Evolutionary conservation across 2,797 vertebrate genomes (phyloP).

Genomic region (Sebastes alutus): DNA sequence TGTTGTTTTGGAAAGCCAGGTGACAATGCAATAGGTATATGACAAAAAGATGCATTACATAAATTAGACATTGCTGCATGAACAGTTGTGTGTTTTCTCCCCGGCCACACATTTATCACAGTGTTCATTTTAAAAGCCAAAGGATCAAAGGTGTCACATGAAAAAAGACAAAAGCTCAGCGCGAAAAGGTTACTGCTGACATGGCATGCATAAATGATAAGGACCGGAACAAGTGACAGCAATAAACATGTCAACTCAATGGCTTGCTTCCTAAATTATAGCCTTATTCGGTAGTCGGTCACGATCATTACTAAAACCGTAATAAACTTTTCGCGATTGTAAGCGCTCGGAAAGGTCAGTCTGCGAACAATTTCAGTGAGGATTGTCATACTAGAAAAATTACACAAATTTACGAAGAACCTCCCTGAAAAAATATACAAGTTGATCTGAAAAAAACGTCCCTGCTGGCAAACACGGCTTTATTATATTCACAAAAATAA

Average conservation of each 20-base stretch:
- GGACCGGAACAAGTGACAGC: constrained; percentile 68
- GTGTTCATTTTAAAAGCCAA: constrained; percentile 71
- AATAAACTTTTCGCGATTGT: constrained; percentile 59
- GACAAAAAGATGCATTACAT: constrained; percentile 7
- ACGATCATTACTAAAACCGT: constrained; percentile 68
- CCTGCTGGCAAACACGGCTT: constrained; percentile 53
- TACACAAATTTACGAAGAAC: constrained; percentile 76
- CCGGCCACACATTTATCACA: constrained; percentile 77
- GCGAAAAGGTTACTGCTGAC: constrained; percentile 67
- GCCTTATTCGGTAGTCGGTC: constrained; percentile 73
- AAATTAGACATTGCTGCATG: constrained; percentile 26
- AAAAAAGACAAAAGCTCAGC: constrained; percentile 55
- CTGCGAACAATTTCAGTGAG: constrained; percentile 41
- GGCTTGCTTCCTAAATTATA: constrained; percentile 83
- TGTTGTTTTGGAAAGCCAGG: background rate
- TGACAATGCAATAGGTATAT: background rate
- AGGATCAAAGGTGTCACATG: constrained; percentile 57
- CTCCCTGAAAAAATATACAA: constrained; percentile 70
- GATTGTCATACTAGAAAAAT: constrained; percentile 72
- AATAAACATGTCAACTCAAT: constrained; percentile 77
- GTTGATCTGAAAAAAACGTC: constrained; percentile 45
- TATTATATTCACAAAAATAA: constrained; percentile 50
- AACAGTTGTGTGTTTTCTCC: constrained; percentile 30
- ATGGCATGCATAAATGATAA: constrained; percentile 78
- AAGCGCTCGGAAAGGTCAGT: constrained; percentile 63